Percentiles rank a stretch among this genome's conserved stretches.
These are phyloP conservation scores for Chrysodeixis includens DNA, from an alignment of 2,888 invertebrate genomes.

Conservation along the genomic window DNA sequence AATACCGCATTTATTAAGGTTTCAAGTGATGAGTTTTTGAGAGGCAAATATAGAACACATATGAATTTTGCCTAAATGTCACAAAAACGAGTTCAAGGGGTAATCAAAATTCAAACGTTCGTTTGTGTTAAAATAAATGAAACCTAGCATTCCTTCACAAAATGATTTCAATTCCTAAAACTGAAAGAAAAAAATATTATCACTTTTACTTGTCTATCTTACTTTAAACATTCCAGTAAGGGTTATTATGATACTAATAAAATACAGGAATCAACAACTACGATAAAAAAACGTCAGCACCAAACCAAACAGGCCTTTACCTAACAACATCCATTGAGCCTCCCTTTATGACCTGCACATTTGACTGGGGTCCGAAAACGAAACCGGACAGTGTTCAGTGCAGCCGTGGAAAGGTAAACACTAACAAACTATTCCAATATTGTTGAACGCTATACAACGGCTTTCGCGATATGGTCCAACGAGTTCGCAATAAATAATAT, in stretches of 20 bases:
- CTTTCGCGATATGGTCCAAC: constrained; percentile 70
- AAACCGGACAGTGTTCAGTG: constrained; percentile 61
- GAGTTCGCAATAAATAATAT: constrained; percentile 75
- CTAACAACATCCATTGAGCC: constrained; percentile 17
- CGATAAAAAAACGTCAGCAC: no score
- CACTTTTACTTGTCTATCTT: no score
- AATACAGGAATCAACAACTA: background rate
- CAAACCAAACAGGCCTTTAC: background rate
- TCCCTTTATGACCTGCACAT: constrained; percentile 9
- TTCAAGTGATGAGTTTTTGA: constrained; percentile 28
- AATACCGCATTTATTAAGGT: constrained; percentile 34
- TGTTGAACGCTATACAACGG: constrained; percentile 71
- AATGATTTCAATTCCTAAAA: no score
- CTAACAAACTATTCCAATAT: constrained; percentile 80
- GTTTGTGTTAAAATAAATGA: no score
- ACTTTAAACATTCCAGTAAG: no score
- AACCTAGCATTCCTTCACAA: no score
- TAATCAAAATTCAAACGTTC: no score
- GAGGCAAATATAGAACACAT: background rate
- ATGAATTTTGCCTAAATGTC: background rate
- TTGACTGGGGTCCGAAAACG: constrained; percentile 60
- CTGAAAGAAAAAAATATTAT: no score
- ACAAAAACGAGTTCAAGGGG: background rate
- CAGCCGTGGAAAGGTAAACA: constrained; percentile 75
- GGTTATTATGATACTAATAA: background rate